These are phyloP conservation scores for Tachysurus vachellii DNA, from an alignment of 2,113 vertebrate species.

Conservation along the genomic window DNA sequence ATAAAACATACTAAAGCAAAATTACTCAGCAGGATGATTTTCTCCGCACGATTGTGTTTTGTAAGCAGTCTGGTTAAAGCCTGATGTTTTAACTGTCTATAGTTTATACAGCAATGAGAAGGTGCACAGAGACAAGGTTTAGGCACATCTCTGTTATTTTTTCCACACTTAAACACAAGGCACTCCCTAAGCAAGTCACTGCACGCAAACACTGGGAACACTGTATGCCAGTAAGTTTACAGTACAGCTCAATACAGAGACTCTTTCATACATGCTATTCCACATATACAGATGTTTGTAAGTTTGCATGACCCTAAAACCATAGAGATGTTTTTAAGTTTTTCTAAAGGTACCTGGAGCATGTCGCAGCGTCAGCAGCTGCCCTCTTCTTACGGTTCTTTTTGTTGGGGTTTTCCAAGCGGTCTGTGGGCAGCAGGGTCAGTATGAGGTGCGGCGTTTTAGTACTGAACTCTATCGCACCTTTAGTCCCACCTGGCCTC, in stretches of 20 bases:
- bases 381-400: conserved; percentile 77
- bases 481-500: conserved; percentile 67
- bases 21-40: not conserved
- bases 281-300: not conserved
- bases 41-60: not conserved
- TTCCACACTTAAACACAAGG: conserved; percentile 41
- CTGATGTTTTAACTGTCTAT: not conserved
- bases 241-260: conserved; percentile 16
- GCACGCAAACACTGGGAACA: conserved; percentile 36
- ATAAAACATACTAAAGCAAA: too few relatives aligned
- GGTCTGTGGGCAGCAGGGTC: conserved; percentile 75
- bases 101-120: conserved; percentile 11
- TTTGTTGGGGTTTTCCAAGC: conserved; percentile 71
- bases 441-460: conserved; percentile 81
- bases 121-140: conserved; percentile 4
- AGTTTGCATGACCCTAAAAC: not conserved
- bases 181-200: conserved; percentile 46
- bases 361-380: conserved; percentile 69
- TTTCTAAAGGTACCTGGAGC: conserved; percentile 69
- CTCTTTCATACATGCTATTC: conserved; percentile 26
- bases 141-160: conserved; percentile 29
- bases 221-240: conserved; percentile 25
- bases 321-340: not conserved
- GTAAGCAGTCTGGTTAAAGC: not conserved
- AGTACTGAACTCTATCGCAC: conserved; percentile 74